Conservation (phyloP, 2,797 vertebrate species). For the Acanthurus lineatus region DNA sequence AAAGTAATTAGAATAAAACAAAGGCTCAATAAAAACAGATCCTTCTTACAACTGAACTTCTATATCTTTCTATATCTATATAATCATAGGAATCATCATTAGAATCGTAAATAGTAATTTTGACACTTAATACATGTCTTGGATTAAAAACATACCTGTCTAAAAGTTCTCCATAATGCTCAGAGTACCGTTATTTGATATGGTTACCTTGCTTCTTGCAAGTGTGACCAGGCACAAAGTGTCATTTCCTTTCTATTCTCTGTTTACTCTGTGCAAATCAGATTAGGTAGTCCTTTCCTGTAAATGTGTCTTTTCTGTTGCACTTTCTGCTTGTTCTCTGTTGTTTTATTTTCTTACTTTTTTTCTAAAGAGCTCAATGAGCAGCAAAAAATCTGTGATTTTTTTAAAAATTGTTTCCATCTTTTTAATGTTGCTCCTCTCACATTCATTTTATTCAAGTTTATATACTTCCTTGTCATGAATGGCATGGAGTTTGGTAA, state of each 20-base stretch:
- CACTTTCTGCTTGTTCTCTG: not conserved
- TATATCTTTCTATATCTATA: not conserved
- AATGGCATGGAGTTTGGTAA: not conserved
- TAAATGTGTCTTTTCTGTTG: conserved; percentile 16
- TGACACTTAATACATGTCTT: not conserved
- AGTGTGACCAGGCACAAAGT: conserved; percentile 14
- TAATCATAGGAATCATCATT: not conserved
- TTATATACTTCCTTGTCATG: not conserved
- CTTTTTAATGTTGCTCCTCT: not conserved
- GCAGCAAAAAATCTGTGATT: not conserved
- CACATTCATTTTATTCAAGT: not conserved
- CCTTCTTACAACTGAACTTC: not conserved
- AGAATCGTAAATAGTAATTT: not conserved
- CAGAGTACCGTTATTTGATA: not conserved
- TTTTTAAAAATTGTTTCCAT: not conserved
- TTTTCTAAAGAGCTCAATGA: conserved; percentile 2
- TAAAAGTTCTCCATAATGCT: not conserved
- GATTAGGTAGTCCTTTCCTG: conserved; percentile 34
- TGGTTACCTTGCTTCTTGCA: not conserved
- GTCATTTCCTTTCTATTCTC: conserved; percentile 16
- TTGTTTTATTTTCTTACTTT: not conserved
- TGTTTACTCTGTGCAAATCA: conserved; percentile 21
- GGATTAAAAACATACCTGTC: not conserved
- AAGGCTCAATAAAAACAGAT: not conserved
- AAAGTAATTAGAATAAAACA: not conserved